Evolutionary conservation across 1,140 invertebrate genomes (phyloP).

Genomic region (Drosophila eugracilis): DNA sequence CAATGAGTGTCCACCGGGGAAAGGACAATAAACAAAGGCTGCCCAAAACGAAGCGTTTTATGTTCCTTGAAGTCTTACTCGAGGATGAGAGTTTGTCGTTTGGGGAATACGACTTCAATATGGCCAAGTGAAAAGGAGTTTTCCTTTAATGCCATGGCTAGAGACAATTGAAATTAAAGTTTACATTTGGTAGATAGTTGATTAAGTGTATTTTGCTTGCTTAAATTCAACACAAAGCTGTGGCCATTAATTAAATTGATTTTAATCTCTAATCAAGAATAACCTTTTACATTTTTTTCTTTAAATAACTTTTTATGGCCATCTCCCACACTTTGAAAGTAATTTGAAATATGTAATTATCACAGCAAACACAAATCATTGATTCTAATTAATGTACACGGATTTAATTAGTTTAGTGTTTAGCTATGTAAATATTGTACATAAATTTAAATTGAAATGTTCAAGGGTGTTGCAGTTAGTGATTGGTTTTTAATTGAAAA

Average conservation of each 20-base stretch:
- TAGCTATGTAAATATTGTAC: slow-evolving; percentile 4
- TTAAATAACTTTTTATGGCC: no score
- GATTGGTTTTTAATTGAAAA: no score
- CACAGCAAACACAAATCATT: background rate
- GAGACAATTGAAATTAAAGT: no score
- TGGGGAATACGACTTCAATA: slow-evolving; percentile 28
- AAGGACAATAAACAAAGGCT: slow-evolving; percentile 27
- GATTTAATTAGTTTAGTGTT: slow-evolving; percentile 5
- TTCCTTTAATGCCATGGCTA: background rate
- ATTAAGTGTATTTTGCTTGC: no score
- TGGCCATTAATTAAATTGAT: background rate
- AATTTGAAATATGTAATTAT: slow-evolving; percentile 17
- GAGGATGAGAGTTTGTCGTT: slow-evolving; percentile 25
- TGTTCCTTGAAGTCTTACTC: slow-evolving; percentile 42
- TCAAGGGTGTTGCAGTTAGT: background rate
- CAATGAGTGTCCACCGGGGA: slow-evolving; percentile 39
- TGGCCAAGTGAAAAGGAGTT: slow-evolving; percentile 12
- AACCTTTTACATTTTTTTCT: no score
- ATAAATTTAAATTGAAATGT: background rate
- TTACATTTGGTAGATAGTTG: no score
- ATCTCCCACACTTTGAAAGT: background rate
- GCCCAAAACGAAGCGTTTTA: slow-evolving; percentile 31
- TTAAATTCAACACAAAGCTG: background rate
- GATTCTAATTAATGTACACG: slow-evolving; percentile 1
- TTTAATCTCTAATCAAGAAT: background rate